phyloP scores from a whole-genome alignment of 2,797 vertebrate species.

The Gallinago nigripennis region DNA sequence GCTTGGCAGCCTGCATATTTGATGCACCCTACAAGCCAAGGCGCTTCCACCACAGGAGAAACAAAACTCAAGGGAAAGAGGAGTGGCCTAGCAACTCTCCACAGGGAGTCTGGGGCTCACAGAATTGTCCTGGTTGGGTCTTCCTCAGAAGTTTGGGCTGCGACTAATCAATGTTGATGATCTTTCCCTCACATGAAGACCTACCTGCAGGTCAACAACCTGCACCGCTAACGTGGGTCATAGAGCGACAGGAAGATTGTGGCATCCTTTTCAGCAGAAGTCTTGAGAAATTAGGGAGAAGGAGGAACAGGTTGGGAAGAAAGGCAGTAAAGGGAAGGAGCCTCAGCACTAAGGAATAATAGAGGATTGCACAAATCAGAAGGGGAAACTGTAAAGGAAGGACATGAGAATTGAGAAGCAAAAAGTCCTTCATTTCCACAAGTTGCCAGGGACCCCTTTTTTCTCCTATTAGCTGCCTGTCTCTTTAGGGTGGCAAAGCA shows the following conservation, averaged over 20 bases:
- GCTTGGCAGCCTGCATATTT: background rate
- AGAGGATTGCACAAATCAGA: background rate
- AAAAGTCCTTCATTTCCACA: background rate
- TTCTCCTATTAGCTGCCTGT: background rate
- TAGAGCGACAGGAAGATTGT: background rate
- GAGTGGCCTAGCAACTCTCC: rapidly evolving
- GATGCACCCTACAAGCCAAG: background rate
- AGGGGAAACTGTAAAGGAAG: background rate
- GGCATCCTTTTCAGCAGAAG: background rate
- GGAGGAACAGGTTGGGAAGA: background rate
- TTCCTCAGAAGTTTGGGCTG: background rate
- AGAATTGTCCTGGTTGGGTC: background rate
- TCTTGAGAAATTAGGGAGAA: background rate
- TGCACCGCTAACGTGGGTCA: background rate
- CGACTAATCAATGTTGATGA: background rate
- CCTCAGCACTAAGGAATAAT: background rate
- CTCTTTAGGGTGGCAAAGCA: background rate
- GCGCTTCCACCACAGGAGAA: background rate
- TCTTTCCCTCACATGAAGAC: background rate
- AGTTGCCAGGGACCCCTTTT: background rate
- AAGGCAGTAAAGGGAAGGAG: background rate
- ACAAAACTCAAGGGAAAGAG: background rate
- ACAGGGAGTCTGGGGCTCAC: background rate
- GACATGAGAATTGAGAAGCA: background rate
- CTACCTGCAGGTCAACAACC: background rate